Percentiles rank a stretch among this genome's conserved stretches.
Evolutionary conservation across 1,140 invertebrate genomes (phyloP).

Genomic region (Rhagoletis pomonella): DNA sequence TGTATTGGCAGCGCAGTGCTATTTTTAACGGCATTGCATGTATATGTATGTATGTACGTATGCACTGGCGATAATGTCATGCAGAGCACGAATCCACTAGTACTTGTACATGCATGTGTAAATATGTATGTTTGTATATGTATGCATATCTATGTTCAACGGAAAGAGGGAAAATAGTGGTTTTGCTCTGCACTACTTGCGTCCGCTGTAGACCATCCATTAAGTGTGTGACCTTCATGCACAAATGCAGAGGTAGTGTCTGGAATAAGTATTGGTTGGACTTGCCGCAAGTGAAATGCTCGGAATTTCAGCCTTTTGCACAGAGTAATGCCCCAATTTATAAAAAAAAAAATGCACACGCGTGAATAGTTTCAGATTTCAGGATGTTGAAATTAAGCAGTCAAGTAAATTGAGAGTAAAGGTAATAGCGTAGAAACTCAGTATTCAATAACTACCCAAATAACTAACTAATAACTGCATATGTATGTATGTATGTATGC

Average conservation of each 20-base stretch:
- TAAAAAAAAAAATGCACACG: not conserved
- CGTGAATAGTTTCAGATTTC: not conserved
- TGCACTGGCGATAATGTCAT: no score
- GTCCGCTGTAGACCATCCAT: not conserved
- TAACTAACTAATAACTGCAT: no score
- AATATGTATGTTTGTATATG: no score
- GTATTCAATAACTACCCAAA: no score
- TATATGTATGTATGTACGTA: not conserved
- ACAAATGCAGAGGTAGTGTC: not conserved
- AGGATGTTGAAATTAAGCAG: not conserved
- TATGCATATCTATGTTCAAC: no score
- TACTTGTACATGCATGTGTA: no score
- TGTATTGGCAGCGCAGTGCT: conserved; percentile 1
- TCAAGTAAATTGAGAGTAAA: no score
- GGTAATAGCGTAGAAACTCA: no score
- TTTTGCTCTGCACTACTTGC: not conserved
- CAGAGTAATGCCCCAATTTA: not conserved
- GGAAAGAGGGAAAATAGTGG: not conserved
- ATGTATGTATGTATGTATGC: no score
- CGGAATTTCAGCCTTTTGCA: not conserved
- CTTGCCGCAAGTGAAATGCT: not conserved
- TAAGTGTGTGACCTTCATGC: conserved; percentile 28
- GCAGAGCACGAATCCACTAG: no score
- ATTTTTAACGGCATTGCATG: not conserved
- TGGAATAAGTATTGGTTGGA: not conserved